A percentile compares a stretch with the other conserved stretches of the same genome.
phyloP scores from a whole-genome alignment of 2,888 invertebrate species.

The Polydrusus tereticollis region DNA sequence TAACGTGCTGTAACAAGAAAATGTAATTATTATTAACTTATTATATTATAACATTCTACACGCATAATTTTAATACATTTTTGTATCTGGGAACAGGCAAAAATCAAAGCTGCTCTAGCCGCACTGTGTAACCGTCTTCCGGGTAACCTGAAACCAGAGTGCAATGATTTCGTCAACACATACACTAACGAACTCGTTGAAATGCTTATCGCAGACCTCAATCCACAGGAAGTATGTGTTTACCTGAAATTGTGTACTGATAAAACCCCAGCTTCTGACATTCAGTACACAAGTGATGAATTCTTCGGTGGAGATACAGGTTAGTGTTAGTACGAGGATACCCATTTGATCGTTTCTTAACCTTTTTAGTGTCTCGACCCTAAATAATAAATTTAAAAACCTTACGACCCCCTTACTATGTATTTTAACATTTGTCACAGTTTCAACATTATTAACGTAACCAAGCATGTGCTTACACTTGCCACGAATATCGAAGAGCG shows the following conservation, averaged over 20 bases:
- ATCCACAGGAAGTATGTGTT: constrained; percentile 82
- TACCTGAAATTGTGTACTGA: constrained; percentile 80
- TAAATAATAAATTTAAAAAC: too few species aligned
- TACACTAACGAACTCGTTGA: constrained; percentile 84
- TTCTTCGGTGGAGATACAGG: constrained; percentile 56
- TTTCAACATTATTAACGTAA: too few species aligned
- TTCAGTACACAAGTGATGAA: constrained; percentile 1
- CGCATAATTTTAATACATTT: constrained; percentile 22
- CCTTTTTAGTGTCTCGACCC: too few species aligned
- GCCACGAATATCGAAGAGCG: too few species aligned
- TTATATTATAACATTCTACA: neutral
- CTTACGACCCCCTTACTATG: too few species aligned
- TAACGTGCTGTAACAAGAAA: too few species aligned
- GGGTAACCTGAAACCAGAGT: constrained; percentile 74
- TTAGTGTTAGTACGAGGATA: too few species aligned
- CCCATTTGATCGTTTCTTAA: too few species aligned
- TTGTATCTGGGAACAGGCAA: constrained; percentile 69
- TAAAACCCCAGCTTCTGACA: constrained; percentile 56
- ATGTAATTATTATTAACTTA: too few species aligned
- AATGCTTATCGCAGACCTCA: constrained; percentile 82
- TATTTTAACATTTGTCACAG: too few species aligned
- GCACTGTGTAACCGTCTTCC: constrained; percentile 80
- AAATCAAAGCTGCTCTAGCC: constrained; percentile 77
- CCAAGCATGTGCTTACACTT: too few species aligned
- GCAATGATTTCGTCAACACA: constrained; percentile 80